Conservation (phyloP, 2,888 invertebrate genomes). For the Andrena dorsata region DNA sequence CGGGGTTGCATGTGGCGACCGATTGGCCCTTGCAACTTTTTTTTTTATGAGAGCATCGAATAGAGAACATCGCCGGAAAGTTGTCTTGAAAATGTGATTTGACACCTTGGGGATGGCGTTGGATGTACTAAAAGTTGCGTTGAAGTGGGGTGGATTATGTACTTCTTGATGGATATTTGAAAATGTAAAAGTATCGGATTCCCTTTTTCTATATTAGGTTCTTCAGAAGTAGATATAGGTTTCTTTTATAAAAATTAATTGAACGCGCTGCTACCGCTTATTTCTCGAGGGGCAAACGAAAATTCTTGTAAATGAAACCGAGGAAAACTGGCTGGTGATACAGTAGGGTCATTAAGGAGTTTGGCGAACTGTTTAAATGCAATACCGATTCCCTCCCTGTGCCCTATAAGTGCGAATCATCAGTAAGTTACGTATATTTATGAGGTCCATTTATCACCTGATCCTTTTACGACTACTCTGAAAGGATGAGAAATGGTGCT, state of each 20-base stretch:
- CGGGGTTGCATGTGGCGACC: neutral
- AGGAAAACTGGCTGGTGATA: neutral
- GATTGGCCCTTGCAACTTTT: neutral
- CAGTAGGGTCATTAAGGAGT: neutral
- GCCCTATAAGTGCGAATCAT: slow-evolving; percentile 46
- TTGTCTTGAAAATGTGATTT: too few species aligned
- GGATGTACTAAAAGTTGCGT: too few species aligned
- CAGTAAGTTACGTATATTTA: slow-evolving; percentile 52
- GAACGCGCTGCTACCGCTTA: neutral
- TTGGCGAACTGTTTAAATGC: slow-evolving; percentile 34
- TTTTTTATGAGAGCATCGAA: neutral
- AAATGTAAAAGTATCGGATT: too few species aligned
- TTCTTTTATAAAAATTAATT: too few species aligned
- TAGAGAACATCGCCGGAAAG: neutral
- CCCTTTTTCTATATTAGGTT: too few species aligned
- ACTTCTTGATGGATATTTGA: too few species aligned
- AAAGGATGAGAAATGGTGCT: slow-evolving; percentile 54
- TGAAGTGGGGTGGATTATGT: too few species aligned
- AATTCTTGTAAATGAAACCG: slow-evolving; percentile 1
- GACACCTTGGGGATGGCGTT: too few species aligned
- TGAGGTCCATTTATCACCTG: slow-evolving; percentile 49
- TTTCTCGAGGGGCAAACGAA: neutral
- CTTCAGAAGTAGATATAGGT: too few species aligned
- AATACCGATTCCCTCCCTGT: neutral
- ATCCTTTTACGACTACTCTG: slow-evolving; percentile 54